phyloP scores from a whole-genome alignment of 2,113 vertebrate genomes.

The Electrona antarctica region DNA sequence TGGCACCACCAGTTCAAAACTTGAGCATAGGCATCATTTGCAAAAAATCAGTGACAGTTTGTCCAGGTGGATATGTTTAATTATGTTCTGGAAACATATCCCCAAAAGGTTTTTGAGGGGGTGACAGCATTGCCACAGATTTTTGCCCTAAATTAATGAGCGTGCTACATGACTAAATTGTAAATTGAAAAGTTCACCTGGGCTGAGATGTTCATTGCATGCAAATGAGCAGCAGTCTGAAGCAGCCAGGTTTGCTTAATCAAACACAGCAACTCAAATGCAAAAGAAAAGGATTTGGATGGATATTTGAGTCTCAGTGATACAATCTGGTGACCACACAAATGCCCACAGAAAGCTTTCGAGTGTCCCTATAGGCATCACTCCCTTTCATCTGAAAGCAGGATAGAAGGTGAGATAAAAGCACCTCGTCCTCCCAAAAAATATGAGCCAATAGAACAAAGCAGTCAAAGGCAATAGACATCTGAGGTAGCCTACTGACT shows the following conservation, averaged over 20 bases:
- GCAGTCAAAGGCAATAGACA: conserved; percentile 73
- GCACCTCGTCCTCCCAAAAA: conserved; percentile 65
- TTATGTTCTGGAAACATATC: too few relatives aligned
- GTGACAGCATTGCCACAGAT: too few relatives aligned
- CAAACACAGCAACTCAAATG: conserved; percentile 31
- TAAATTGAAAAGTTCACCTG: too few relatives aligned
- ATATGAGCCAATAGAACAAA: conserved; percentile 77
- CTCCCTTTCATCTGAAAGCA: conserved; percentile 80
- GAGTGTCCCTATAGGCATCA: conserved; percentile 47
- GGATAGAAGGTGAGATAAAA: conserved; percentile 83
- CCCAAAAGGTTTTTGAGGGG: too few relatives aligned
- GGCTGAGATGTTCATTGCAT: neutral
- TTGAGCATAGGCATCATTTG: too few relatives aligned
- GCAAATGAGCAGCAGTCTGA: conserved; percentile 1
- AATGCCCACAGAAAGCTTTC: conserved; percentile 63
- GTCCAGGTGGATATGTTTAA: too few relatives aligned
- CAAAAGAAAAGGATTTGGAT: neutral
- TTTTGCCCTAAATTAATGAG: too few relatives aligned
- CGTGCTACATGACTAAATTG: too few relatives aligned
- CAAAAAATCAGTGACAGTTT: too few relatives aligned
- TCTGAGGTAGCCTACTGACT: conserved; percentile 77
- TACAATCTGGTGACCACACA: conserved; percentile 58
- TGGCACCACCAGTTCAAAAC: too few relatives aligned
- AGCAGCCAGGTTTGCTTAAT: conserved; percentile 5
- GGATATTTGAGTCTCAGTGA: conserved; percentile 37